These are phyloP conservation scores for Aphidius ervi DNA, from an alignment of 1,140 invertebrate genomes.

Conservation along the genomic window DNA sequence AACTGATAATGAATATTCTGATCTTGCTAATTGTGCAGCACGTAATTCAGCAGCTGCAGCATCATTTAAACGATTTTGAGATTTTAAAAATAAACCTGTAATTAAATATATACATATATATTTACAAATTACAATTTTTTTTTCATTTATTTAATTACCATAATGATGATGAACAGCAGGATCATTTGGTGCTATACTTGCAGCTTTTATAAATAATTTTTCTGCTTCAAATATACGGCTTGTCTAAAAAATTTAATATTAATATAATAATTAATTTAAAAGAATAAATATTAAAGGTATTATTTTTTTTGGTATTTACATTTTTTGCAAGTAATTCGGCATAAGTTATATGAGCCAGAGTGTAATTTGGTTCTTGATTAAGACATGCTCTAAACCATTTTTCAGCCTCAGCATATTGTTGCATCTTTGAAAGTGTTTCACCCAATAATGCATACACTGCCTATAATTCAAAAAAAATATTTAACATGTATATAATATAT, in stretches of 20 bases:
- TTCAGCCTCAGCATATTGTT: slow-evolving; percentile 77
- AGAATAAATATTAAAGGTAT: not conserved
- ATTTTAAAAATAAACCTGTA: slow-evolving; percentile 81
- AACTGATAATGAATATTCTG: slow-evolving; percentile 79
- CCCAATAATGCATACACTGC: slow-evolving; percentile 82
- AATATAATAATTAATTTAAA: not conserved
- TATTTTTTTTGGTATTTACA: slow-evolving; percentile 50
- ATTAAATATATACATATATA: slow-evolving; percentile 15
- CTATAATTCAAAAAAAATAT: slow-evolving; percentile 47
- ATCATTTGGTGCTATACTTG: slow-evolving; percentile 77
- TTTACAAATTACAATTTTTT: too few species aligned
- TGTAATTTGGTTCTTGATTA: slow-evolving; percentile 76
- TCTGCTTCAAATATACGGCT: slow-evolving; percentile 80
- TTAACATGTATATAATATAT: not conserved
- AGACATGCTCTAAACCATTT: slow-evolving; percentile 78
- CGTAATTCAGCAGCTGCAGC: slow-evolving; percentile 74
- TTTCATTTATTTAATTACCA: slow-evolving; percentile 56
- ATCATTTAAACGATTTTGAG: slow-evolving; percentile 71
- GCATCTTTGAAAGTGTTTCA: slow-evolving; percentile 77
- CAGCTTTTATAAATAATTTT: slow-evolving; percentile 82
- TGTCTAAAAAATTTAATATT: slow-evolving; percentile 56
- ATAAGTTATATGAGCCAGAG: slow-evolving; percentile 85
- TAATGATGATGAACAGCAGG: slow-evolving; percentile 80
- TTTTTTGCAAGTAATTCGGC: slow-evolving; percentile 85
- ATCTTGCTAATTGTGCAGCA: slow-evolving; percentile 70